Evolutionary conservation across 2,797 vertebrate species (phyloP), one percentile per base, ranked within the genome.

Genomic region (Neosilurus mollespiculum): DNA sequence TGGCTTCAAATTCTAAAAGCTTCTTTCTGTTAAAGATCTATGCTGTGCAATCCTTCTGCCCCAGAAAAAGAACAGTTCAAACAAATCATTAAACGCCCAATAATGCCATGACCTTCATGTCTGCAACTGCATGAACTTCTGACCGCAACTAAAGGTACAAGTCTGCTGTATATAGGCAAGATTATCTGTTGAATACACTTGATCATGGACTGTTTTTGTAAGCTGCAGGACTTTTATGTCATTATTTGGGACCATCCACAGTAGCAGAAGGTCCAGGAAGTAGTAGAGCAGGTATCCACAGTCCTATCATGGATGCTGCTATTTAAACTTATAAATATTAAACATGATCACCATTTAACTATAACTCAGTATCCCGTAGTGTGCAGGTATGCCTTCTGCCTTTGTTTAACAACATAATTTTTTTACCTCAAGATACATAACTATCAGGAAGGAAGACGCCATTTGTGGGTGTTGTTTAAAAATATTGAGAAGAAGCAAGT

Each of bases 301-400:
- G 54, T 58, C 9, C 53, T 34, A 2, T 34, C 54, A 18, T 56
- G 72, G 53, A 34, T 75, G 72, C 49, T 0, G 49, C 24, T 58
- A 30, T 75, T 75, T 75, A 34, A 75, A 5, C 26, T 58, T 34
- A 54, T 20, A 75, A 73, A 73, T 73, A 30, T 73, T 56, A 30
- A 73, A 56, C 71, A 56, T 20, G 24, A 56, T 56, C 24, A 56
- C 26, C 53, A 76, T 58, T 59, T 20, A 43, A 8, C 1, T 43
- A 37, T 18, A 34, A n/a, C 30, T 59, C 20, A 1, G 8, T 9
- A 18, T 73, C 8, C 24, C 26, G 8, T 9, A 30, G 56, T 59
- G 58, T 61, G 16, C 26, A 22, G 24, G 9, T 30, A 11, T 10
- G 9, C 53, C 10, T 4, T 34, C 9, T 56, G 53, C 7, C 26